phyloP scores from a whole-genome alignment of 92 coral and sea anemone genomes.

The Epizoanthus fatuus region DNA sequence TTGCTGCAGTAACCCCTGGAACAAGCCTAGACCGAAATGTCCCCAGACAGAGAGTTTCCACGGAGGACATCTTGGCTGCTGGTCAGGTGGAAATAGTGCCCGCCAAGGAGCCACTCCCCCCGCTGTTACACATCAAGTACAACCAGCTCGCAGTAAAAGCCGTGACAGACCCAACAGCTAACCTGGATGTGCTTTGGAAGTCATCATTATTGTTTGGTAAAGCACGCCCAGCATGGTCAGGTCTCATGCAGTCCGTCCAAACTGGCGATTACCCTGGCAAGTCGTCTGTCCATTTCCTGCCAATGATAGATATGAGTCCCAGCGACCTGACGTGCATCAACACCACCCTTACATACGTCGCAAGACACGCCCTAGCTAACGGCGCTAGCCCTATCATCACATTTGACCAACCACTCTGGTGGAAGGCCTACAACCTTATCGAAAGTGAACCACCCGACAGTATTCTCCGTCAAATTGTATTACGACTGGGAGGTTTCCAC shows the following conservation, averaged over 20 bases:
- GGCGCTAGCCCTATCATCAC: constrained; percentile 3
- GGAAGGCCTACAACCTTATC: constrained; percentile 60
- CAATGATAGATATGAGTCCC: constrained; percentile 57
- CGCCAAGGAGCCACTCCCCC: no score
- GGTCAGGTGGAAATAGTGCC: no score
- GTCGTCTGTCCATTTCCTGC: constrained; percentile 64
- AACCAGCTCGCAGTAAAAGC: neutral
- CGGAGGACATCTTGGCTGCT: no score
- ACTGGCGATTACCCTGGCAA: constrained; percentile 57
- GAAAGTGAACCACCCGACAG: constrained; percentile 54
- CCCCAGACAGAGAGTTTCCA: no score
- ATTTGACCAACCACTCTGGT: constrained; percentile 77
- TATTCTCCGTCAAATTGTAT: constrained; percentile 42
- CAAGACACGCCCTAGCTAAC: no score
- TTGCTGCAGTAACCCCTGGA: no score
- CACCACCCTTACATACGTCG: constrained; percentile 31
- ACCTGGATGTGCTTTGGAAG: constrained; percentile 43
- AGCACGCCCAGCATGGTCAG: constrained; percentile 67
- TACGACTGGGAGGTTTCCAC: constrained; percentile 69
- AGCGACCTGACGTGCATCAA: constrained; percentile 49
- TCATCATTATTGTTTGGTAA: constrained; percentile 40
- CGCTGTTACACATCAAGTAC: neutral
- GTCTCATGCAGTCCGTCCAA: constrained; percentile 62
- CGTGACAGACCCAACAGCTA: constrained; percentile 9
- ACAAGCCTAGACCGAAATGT: no score